Evolutionary conservation across 2,888 invertebrate genomes (phyloP), one percentile per base, ranked within the genome.

Genomic region (Carcina quercana): DNA sequence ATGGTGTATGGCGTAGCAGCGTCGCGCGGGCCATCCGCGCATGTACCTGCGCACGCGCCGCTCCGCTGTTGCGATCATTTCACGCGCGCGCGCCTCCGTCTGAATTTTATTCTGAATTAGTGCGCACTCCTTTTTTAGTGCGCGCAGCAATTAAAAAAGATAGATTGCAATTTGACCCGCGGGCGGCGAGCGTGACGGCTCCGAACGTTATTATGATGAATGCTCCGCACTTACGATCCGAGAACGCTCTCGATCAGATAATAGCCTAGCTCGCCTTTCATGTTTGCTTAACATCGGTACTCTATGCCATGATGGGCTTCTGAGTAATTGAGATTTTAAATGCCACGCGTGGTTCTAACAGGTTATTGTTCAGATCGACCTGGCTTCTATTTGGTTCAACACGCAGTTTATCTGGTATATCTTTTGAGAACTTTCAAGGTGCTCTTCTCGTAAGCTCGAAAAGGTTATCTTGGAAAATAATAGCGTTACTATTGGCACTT

Each of bases 111-210:
- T 63, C 54, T 40, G 65, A 68, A 65, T 70, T 61, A 68, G 68
- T 59, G 56, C 47, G 64, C 59, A 58, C 62, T 68, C 57, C 60
- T 58, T 60, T 72, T 72, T 50, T 76, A 74, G 69, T 70, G 68
- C 62, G 63, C 67, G 56, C 45, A 55, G 76, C 73, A 80, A 82
- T 82, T 82, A 82, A 74, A 79, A 76, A 78, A 80, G 78, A 80
- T 76, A 69, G 74, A 80, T 80, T 75, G 78, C 80, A 61, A 72
- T 65, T 70, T 80, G 82, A 83, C 80, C 82, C 62, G 73, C 70
- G 69, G 53, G 70, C 73, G 66, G 58, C 53, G 53, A 68, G 69
- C 80, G 75, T 82, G 76, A 80, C 82, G 74, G 59, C 58, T 62
- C 56, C 40, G 56, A 63, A 69, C 70, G 67, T 74, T 73, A 71